Evolutionary conservation across 2,113 vertebrate genomes (phyloP), one percentile per base, ranked within the genome.

Genomic region (Oplegnathus fasciatus): DNA sequence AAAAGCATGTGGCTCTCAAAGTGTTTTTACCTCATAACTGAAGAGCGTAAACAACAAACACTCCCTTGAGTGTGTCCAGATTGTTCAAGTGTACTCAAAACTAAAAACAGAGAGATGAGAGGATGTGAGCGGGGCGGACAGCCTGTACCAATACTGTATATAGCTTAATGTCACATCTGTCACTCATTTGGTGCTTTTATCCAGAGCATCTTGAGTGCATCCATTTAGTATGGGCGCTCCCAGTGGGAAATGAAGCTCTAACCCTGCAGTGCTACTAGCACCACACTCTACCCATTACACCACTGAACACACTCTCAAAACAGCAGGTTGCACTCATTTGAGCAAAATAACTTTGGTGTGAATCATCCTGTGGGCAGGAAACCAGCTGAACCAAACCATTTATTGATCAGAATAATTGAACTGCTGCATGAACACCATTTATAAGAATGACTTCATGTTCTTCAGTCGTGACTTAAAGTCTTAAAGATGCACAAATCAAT

Each of bases 121-220:
- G 58, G 40, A 68, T n/a, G 48, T 48, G 37, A 80, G 48, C 7
- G 10, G 48, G 42, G 32, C 9, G 69, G 55, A 42, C 64, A 60
- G 58, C 18, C 26, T 75, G 77, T 37, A 72, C 79, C 32, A n/a
- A 68, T 71, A 40, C 54, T 77, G 48, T 67, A 71, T 78, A 80
- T 34, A 65, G 73, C 80, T 46, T 80, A 28, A 76, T 57, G 70
- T 34, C 28, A 85, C 81, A 75, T 84, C 78, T 81, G 80, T 85
- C 84, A 83, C 78, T 85, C 75, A 75, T 83, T 77, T 75, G 68
- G n/a, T 62, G 88, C 80, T 89, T 90, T 90, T 86, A 89, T 77
- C 86, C 80, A 37, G 37, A 86, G 58, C 64, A 76, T 84, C 92
- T 79, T 88, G 76, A 90, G 84, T 86, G 84, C 90, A 88, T 89